Evolutionary conservation across 1,140 invertebrate species (phyloP), one percentile per base, ranked within the genome.

Genomic region (Lethrus apterus): DNA sequence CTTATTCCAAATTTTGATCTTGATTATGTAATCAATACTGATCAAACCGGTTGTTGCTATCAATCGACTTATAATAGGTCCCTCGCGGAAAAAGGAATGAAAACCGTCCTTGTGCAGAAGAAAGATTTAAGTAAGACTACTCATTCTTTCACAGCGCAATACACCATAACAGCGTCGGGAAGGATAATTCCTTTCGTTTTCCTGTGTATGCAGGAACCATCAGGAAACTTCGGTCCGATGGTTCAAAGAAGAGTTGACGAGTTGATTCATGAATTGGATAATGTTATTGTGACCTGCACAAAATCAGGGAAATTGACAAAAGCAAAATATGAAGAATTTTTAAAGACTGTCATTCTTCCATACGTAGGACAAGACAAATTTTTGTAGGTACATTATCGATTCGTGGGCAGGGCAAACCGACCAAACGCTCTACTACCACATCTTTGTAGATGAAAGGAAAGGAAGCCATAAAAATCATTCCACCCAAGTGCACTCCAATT

Each of bases 101-200:
- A 54, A 38, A 43, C 33, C 2, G 36, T 53, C 13, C 33, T 48
- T 10, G 44, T 57, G 0, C 38, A 52, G 18, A 23, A 20, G 24
- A 11, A 44, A 31, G 33, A 50, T 26, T 13, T 53, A 38, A 50
- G 48, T 38, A 56, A 58, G 34, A 41, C 50, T 1, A 56, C 54
- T 3, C 55, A 55, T 47, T 51, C 40, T 0, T 54, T 46, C n/a
- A 54, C 48, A 1, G 52, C 48, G 9, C 45, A 55, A 40, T 52
- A 52, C 26, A 19, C 32, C 4, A 29, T 46, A 15, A 51, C 36
- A 4, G 8, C 18, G 21, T 57, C 55, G 1, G 35, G 48, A 7
- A 43, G 48, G 38, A 23, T 57, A 35, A 18, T 54, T 13, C 48
- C 36, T 13, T 2, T 13, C 23, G 53, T 57, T 13, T 55, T 46